Base-by-base conservation (phyloP, 2,113 vertebrate species). In the Lates calcarifer region DNA sequence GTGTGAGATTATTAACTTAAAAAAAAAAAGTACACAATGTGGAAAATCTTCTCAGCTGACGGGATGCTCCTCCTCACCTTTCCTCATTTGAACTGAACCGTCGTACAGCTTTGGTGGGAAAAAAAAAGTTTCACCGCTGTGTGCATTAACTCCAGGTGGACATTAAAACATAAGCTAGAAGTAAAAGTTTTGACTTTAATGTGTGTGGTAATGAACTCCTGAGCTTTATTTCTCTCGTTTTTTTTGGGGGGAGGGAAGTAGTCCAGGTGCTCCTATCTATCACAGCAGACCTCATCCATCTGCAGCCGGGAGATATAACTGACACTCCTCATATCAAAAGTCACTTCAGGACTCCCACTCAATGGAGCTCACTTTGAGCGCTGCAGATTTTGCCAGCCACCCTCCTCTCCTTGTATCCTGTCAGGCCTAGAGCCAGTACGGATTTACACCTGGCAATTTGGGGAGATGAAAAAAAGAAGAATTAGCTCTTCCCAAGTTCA, bases 371-470 rank as follows among this genome's bases (percentile, higher is more conserved):
- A 70, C 85, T 79, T 82, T 93, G 85, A 92, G 90, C 68, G 53
- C 39, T 49, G 64, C 67, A 82, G 72, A 81, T 79, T 78, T 39
- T 74, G 41, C 80, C 55, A 68, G 35, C 31, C 69, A 67, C 56
- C 45, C 24, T 31, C 63, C 15, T 60, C 33, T 20, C 35, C 26
- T 62, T 6, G 31, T 58, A 75, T 90, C 87, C 92, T 76, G 83
- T 87, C 89, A 84, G 86, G 69, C 82, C 70, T 45, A 5, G 33
- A 89, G 88, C 90, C 88, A 89, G 51, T 72, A 17, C 41, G 86
- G 93, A 93, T 94, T 92, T 92, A 88, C 91, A 92, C 92, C 92
- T 92, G 87, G 88, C 90, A 90, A 89, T 91, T 91, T 88, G 56
- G 71, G 56, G 71, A 90, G 82, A 92, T 87, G 89, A 74, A 81